A percentile compares a stretch with the other conserved stretches of the same genome.
phyloP scores from a whole-genome alignment of 2,113 vertebrate species.

The Psilopsiagon aymara region DNA sequence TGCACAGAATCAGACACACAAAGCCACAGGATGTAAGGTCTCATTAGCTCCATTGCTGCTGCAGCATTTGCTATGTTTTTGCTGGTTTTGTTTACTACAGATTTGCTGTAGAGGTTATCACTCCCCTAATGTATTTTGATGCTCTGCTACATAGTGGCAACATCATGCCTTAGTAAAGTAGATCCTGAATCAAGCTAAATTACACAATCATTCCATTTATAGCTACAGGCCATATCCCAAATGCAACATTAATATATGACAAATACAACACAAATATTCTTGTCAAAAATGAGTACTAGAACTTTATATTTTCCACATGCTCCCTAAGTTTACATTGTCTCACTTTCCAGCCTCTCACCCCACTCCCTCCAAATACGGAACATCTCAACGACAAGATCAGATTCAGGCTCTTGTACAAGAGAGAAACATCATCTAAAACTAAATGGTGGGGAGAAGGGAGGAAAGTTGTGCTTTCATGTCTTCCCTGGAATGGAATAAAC shows the following conservation, averaged over 20 bases:
- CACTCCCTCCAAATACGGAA: background rate
- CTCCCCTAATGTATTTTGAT: background rate
- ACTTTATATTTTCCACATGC: background rate
- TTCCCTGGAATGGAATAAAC: background rate
- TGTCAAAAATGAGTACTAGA: background rate
- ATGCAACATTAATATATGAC: background rate
- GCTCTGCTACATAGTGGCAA: background rate
- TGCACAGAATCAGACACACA: background rate
- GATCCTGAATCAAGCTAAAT: background rate
- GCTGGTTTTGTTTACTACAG: background rate
- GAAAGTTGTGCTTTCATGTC: background rate
- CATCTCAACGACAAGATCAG: background rate
- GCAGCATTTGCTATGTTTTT: background rate
- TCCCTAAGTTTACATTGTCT: background rate
- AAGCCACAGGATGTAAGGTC: fast-evolving
- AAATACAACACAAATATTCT: background rate
- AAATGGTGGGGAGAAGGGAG: background rate
- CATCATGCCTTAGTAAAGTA: background rate
- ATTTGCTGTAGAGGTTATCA: background rate
- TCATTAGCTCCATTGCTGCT: background rate
- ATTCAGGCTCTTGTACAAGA: background rate
- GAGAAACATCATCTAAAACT: background rate
- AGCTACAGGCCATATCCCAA: background rate
- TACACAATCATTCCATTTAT: background rate
- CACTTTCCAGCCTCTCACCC: fast-evolving